These are phyloP conservation scores for Argynnis bischoffii DNA, from an alignment of 2,888 invertebrate genomes.

Conservation along the genomic window DNA sequence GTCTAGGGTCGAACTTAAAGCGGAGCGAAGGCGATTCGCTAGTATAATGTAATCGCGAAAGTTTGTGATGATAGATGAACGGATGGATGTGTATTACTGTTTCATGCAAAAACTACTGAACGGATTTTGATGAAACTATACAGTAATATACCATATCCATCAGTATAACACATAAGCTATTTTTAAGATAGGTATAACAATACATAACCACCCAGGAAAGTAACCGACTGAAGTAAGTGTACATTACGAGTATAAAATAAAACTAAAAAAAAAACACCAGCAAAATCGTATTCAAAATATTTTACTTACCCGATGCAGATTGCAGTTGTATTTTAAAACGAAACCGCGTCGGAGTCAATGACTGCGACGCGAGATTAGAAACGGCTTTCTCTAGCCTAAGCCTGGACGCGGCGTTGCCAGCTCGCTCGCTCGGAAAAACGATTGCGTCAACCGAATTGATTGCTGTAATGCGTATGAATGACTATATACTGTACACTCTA, in stretches of 20 bases:
- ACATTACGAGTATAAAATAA: neutral
- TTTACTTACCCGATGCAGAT: constrained; percentile 28
- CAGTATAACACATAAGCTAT: too few species aligned
- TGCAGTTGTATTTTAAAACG: constrained; percentile 42
- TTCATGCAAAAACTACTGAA: too few species aligned
- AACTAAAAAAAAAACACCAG: neutral
- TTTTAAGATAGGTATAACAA: too few species aligned
- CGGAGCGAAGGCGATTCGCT: too few species aligned
- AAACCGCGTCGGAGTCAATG: constrained; percentile 68
- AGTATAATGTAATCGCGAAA: too few species aligned
- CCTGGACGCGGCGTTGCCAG: constrained; percentile 70
- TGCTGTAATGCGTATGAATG: constrained; percentile 32
- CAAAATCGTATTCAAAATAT: neutral
- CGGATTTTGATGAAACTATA: too few species aligned
- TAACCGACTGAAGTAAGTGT: neutral
- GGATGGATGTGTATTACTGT: too few species aligned
- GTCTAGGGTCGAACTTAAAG: too few species aligned
- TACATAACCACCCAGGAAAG: too few species aligned
- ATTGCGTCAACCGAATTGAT: constrained; percentile 42
- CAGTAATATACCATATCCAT: too few species aligned
- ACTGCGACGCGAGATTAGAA: constrained; percentile 78
- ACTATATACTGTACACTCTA: constrained; percentile 10
- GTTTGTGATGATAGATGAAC: too few species aligned
- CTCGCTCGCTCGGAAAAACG: constrained; percentile 47
- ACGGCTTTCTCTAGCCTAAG: constrained; percentile 73